A percentile compares a stretch with the other conserved stretches of the same genome.
Evolutionary conservation across 2,888 invertebrate species (phyloP).

Genomic region (Synanthedon tipuliformis): DNA sequence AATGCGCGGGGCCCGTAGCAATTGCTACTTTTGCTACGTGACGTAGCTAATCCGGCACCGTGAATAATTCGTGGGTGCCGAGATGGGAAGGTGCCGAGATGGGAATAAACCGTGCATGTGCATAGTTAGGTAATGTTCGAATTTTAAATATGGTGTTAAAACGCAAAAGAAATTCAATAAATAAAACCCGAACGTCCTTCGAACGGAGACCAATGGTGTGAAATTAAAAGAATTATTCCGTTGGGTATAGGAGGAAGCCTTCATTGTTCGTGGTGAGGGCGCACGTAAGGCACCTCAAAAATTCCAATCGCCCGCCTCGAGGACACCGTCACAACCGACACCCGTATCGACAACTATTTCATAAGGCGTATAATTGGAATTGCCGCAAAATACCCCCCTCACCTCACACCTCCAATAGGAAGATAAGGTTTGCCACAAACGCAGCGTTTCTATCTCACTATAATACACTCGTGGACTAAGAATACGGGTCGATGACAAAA

Average conservation of each 20-base stretch:
- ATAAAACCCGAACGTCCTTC: constrained; percentile 33
- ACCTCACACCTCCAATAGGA: constrained; percentile 3
- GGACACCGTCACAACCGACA: constrained; percentile 45
- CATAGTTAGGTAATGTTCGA: no score
- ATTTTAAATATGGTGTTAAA: constrained; percentile 2
- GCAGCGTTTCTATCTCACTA: neutral
- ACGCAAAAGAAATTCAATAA: constrained; percentile 45
- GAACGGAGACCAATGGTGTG: constrained; percentile 33
- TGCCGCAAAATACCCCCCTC: constrained; percentile 37
- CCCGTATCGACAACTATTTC: constrained; percentile 53
- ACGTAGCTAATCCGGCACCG: no score
- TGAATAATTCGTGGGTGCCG: no score
- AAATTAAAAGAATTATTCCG: constrained; percentile 49
- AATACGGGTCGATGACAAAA: no score
- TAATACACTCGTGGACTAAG: no score
- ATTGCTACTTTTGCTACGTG: no score
- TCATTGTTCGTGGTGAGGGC: constrained; percentile 3
- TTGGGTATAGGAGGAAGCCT: constrained; percentile 4
- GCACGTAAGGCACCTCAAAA: constrained; percentile 44
- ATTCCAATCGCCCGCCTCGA: constrained; percentile 52
- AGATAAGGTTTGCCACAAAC: neutral
- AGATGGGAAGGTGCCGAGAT: no score
- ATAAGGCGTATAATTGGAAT: constrained; percentile 67
- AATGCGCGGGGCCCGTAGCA: no score
- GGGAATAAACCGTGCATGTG: no score